Percentiles rank a stretch among this genome's conserved stretches.
Conservation (phyloP, 2,113 vertebrate genomes). For the Lycaon pictus region DNA sequence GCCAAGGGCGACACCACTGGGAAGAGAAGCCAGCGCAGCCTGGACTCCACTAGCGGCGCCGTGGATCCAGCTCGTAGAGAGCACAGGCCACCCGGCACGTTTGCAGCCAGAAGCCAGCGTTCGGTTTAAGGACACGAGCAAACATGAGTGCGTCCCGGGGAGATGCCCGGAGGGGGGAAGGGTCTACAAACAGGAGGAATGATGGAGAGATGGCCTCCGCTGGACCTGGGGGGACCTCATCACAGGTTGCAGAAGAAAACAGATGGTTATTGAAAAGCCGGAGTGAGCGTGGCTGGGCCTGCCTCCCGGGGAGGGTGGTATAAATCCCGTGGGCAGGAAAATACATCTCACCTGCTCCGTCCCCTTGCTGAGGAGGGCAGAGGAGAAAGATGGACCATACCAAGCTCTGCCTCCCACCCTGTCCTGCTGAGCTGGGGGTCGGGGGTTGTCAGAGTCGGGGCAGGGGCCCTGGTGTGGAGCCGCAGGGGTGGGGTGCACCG, state of each 20-base stretch:
- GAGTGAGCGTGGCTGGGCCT: not conserved
- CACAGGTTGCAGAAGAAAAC: not conserved
- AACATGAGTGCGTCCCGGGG: rapidly evolving
- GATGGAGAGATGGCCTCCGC: not conserved
- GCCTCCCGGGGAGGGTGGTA: not conserved
- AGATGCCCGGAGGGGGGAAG: not conserved
- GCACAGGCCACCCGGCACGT: rapidly evolving
- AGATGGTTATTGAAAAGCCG: not conserved
- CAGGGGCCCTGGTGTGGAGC: not conserved
- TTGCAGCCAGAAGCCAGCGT: rapidly evolving
- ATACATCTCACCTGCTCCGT: not conserved
- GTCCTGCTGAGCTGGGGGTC: not conserved
- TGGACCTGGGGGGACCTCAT: not conserved
- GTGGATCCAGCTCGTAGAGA: not conserved
- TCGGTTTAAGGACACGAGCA: rapidly evolving
- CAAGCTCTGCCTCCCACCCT: not conserved
- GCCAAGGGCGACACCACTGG: rapidly evolving
- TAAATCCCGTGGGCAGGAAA: not conserved
- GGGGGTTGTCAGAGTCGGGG: not conserved
- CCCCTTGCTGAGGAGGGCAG: not conserved
- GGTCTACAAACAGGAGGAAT: not conserved
- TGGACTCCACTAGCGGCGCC: rapidly evolving
- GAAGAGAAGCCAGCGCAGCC: not conserved
- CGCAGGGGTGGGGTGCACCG: rapidly evolving
- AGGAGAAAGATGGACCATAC: too few species aligned